A percentile compares a stretch with the other conserved stretches of the same genome.
Conservation (phyloP, 2,113 vertebrate species). For the Psammodynastes pulverulentus region DNA sequence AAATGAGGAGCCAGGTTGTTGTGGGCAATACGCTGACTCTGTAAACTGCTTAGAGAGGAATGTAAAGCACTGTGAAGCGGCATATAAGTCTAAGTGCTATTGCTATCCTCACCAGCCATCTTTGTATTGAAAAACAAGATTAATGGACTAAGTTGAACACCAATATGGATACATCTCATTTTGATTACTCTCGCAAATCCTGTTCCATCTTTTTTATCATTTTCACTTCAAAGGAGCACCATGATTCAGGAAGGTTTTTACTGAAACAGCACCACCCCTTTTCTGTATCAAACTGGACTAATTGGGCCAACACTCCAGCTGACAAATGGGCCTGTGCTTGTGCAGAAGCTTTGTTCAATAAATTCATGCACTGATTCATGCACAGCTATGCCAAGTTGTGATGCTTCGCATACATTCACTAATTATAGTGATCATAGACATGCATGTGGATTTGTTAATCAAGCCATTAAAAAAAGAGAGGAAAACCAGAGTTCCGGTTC, state of each 20-base stretch:
- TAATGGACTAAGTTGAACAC: background rate
- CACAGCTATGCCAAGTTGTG: background rate
- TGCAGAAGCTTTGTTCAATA: background rate
- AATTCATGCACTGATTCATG: background rate
- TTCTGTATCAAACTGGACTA: background rate
- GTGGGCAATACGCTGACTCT: background rate
- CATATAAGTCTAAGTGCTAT: background rate
- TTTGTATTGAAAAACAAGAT: background rate
- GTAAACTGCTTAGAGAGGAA: background rate
- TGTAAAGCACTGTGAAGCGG: background rate
- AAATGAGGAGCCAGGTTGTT: background rate
- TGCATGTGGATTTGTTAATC: background rate
- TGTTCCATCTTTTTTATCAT: background rate
- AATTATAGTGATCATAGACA: background rate
- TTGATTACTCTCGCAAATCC: background rate
- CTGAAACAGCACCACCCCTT: background rate
- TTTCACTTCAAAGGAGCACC: background rate
- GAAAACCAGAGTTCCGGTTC: background rate
- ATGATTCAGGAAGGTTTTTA: background rate
- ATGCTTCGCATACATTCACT: background rate
- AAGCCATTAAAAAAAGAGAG: background rate
- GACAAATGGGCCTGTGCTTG: background rate
- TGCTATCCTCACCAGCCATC: background rate
- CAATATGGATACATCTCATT: background rate
- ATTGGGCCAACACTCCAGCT: background rate